A percentile compares a stretch with the other conserved stretches of the same genome.
phyloP scores from a whole-genome alignment of 2,888 invertebrate genomes.

The Drosophila peninsularis region DNA sequence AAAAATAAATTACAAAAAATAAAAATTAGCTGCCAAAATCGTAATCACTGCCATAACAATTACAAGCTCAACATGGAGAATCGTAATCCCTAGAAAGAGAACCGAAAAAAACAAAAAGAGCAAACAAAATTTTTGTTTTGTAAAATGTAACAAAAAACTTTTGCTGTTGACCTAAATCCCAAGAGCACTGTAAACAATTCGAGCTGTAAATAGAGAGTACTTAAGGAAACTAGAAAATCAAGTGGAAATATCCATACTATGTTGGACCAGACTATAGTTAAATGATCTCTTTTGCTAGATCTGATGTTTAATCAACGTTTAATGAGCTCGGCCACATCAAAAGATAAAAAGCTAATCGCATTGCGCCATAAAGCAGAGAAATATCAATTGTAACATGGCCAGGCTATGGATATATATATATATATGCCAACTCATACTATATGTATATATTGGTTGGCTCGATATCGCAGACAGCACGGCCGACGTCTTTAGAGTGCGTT shows the following conservation, averaged over 20 bases:
- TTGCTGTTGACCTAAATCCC: conserved; percentile 48
- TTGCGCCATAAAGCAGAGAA: conserved; percentile 51
- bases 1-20: conserved; percentile 10
- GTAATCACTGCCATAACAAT: conserved; percentile 26
- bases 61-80: not conserved
- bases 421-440: conserved; percentile 2
- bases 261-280: not conserved
- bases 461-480: conserved; percentile 48
- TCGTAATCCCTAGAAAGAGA: conserved; percentile 5
- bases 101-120: conserved; percentile 7
- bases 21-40: conserved; percentile 34
- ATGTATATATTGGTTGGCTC: conserved; percentile 8
- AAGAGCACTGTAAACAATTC: conserved; percentile 33
- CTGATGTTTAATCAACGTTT: conserved; percentile 23
- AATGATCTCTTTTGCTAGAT: conserved; percentile 1
- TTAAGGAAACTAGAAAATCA: conserved; percentile 5
- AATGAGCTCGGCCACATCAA: conserved; percentile 46
- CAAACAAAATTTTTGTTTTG: conserved; percentile 26
- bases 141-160: conserved; percentile 30
- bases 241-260: not conserved
- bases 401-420: not conserved
- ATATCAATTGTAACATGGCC: conserved; percentile 50
- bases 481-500: conserved; percentile 21
- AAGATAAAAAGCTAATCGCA: conserved; percentile 48
- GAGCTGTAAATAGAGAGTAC: conserved; percentile 21